Evolutionary conservation across 2,888 invertebrate species (phyloP), one percentile per base, ranked within the genome.

Genomic region (Diaphora mendica): DNA sequence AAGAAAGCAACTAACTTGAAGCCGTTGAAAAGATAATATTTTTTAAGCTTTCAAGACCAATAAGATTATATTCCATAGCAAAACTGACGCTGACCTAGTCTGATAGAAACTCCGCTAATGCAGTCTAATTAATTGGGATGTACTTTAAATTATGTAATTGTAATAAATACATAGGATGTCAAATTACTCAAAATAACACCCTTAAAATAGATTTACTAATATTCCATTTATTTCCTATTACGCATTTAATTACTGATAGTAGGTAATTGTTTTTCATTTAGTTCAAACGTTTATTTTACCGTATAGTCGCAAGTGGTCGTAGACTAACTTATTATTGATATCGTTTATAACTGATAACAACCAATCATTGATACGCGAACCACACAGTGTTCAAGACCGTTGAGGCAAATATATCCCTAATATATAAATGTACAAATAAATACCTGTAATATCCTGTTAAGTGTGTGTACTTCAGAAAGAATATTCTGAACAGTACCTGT

Each of bases 351-450:
- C 67, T 81, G 83, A 83, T 83, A 84, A 79, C 67, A 15, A 51
- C 20, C 59, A 76, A 82, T 84, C 79, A 77, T 68, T 84, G 82
- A 82, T 83, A 81, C 73, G 75, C 74, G 74, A 80, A 72, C 76
- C 75, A 39, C 66, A 70, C 33, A 79, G 78, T 82, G 51, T 84
- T 74, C 66, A 67, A n/a, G 73, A 70, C 77, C 74, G 70, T 74
- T 69, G 59, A 79, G 70, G 48, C 68, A 70, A 48, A 39, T 33
- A 23, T 23, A 39, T 64, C 39, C 44, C 26, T 72, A 64, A 23
- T 11, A 55, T n/a, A 9, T 68, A 23, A 44, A 23, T 51, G 4
- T 35, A 62, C 44, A 59, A 69, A 44, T 35, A 35, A 74, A 55
- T 44, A 69, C 17, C 1, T 59, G n/a, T 48, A 11, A n/a, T 62